Conservation (phyloP, 2,113 vertebrate genomes). For the Megatriorchis doriae region DNA sequence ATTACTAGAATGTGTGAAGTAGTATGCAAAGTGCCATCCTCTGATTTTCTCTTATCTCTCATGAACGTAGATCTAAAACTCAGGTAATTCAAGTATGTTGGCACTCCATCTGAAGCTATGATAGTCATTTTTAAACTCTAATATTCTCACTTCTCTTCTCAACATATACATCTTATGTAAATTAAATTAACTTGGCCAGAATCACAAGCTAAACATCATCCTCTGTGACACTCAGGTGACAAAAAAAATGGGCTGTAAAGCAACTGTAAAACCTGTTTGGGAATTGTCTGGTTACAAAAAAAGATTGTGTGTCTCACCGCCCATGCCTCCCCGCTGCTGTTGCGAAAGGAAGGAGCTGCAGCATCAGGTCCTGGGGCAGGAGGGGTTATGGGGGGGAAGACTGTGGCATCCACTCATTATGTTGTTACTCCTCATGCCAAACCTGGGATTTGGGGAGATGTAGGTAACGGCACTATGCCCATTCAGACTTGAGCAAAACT, state of each 20-base stretch:
- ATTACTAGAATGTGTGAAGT: constrained; percentile 19
- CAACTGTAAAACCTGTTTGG: neutral
- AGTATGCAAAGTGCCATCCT: neutral
- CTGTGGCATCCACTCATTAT: accelerated
- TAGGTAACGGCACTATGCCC: neutral
- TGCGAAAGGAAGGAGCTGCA: neutral
- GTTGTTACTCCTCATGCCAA: neutral
- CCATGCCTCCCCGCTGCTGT: neutral
- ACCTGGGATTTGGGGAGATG: neutral
- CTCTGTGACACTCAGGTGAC: neutral
- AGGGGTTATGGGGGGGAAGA: no score
- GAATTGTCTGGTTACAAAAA: neutral
- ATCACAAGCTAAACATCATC: neutral
- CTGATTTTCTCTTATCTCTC: neutral
- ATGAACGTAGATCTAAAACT: neutral
- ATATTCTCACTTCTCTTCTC: neutral
- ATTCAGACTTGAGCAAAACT: neutral
- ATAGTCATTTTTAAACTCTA: neutral
- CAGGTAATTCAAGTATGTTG: neutral
- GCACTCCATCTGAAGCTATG: neutral
- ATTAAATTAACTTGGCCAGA: neutral
- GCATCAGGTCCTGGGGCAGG: neutral
- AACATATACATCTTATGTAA: neutral
- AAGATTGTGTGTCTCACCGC: neutral
- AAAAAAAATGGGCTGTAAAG: neutral